These are phyloP conservation scores for Pelodiscus sinensis DNA, from an alignment of 2,113 vertebrate species.

Conservation along the genomic window DNA sequence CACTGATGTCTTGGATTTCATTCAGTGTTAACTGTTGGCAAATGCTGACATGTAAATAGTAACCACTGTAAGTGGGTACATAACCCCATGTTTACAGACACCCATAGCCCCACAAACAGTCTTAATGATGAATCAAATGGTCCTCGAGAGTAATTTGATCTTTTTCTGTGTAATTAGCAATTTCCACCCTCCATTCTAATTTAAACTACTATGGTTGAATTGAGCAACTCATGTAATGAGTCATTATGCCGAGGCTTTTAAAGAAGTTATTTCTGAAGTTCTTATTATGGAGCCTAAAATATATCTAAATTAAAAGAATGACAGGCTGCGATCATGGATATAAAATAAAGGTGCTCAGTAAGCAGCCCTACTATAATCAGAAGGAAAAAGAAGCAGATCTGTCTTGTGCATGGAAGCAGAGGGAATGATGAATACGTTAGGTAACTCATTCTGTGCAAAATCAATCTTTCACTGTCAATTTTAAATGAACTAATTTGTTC, in stretches of 20 bases:
- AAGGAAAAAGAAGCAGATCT: conserved; percentile 80
- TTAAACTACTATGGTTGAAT: conserved; percentile 80
- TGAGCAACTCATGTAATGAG: conserved; percentile 82
- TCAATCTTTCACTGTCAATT: conserved; percentile 93
- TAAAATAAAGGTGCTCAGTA: conserved; percentile 86
- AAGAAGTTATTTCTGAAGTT: conserved; percentile 86
- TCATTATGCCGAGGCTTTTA: conserved; percentile 86
- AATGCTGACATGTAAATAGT: conserved; percentile 51
- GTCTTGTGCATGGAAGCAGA: conserved; percentile 78
- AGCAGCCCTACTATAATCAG: conserved; percentile 87
- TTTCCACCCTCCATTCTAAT: conserved; percentile 82
- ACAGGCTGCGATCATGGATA: conserved; percentile 83
- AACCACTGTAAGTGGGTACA: conserved; percentile 58
- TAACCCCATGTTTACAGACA: conserved; percentile 71
- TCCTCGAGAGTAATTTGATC: conserved; percentile 78
- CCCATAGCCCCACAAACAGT: conserved; percentile 59
- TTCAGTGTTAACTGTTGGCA: conserved; percentile 49
- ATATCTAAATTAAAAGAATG: conserved; percentile 87
- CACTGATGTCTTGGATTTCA: conserved; percentile 4
- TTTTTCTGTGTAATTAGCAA: conserved; percentile 85
- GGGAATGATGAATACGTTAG: conserved; percentile 86
- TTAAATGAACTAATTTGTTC: conserved; percentile 97
- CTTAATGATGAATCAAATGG: conserved; percentile 81
- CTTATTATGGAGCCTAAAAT: conserved; percentile 81
- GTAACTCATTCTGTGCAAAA: conserved; percentile 86